Evolutionary conservation across 1,140 invertebrate species (phyloP), one percentile per base, ranked within the genome.

Genomic region (Drosophila orena): DNA sequence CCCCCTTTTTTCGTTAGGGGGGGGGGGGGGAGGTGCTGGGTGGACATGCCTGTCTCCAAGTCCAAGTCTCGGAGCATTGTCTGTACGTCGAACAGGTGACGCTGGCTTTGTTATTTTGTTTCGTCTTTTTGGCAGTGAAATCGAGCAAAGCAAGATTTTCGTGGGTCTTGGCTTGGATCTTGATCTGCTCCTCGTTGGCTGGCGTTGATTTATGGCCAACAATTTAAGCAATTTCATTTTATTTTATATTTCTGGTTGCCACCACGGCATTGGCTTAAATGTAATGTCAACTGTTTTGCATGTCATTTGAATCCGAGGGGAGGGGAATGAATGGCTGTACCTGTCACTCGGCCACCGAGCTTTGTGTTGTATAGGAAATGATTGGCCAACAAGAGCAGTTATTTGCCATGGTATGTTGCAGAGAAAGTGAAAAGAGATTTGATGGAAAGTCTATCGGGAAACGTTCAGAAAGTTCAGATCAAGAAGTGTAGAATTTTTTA

Each of bases 151-250:
- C 81, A 72, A 65, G 53, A 76, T 75, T 81, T 83, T 79, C 65
- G 44, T 50, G 44, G 43, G 68, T 55, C 37, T 69, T 49, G 53
- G 69, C 66, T 72, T 27, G 69, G 74, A 77, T 76, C 73, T 77
- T 77, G 73, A 77, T 77, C 72, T 69, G 57, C 75, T 77, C 65
- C 74, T 50, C 55, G 59, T 53, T 66, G 81, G 61, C 74, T 71
- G 60, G 35, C 64, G 52, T 75, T 88, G 84, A 89, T 89, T 88
- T 89, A 89, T 79, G 70, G 60, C 34, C 66, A 81, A 62, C 84
- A 89, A 89, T 89, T 89, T 84, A 62, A 83, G 72, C 76, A 79
- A 83, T 89, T 88, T 84, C 79, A 88, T 88, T 86, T 86, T 62
- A 80, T 81, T 75, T 65, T 65, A 69, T 78, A 64, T 76, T 79